phyloP scores from a whole-genome alignment of 2,113 vertebrate genomes.

The Lynx canadensis region DNA sequence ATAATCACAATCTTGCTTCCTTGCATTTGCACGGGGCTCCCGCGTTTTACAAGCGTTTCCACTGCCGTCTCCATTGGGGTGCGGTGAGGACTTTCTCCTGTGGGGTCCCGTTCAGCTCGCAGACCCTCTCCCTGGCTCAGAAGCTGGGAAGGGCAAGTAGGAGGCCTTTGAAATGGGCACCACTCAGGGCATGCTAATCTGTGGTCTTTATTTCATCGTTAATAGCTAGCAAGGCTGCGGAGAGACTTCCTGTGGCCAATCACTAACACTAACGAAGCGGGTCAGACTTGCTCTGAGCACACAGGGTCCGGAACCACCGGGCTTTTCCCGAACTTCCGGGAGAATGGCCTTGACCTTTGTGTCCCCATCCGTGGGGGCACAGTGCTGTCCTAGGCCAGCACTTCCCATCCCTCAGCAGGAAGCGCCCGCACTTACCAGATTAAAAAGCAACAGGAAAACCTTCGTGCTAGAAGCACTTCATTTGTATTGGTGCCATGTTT shows the following conservation, averaged over 20 bases:
- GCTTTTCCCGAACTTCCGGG: constrained; percentile 53
- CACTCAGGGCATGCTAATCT: not conserved
- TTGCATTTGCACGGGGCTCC: not conserved
- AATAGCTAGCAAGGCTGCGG: not conserved
- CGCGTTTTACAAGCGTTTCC: accelerated
- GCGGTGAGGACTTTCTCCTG: accelerated
- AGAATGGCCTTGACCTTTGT: constrained; percentile 66
- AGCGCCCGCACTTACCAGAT: constrained; percentile 68
- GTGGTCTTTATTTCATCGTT: not conserved
- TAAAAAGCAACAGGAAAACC: constrained; percentile 62
- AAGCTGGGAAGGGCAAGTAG: not conserved
- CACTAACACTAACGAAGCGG: constrained; percentile 21
- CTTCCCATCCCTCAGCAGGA: constrained; percentile 68
- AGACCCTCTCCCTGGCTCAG: not conserved
- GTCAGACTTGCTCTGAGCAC: constrained; percentile 48
- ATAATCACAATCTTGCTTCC: not conserved
- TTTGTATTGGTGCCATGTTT: constrained; percentile 83
- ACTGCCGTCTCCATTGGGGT: accelerated
- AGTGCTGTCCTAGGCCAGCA: constrained; percentile 68
- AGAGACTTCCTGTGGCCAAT: not conserved
- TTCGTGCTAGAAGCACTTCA: constrained; percentile 59
- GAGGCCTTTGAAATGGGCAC: not conserved
- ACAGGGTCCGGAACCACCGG: constrained; percentile 17
- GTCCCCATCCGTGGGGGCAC: constrained; percentile 30
- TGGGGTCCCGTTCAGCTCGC: no score